Evolutionary conservation across 2,113 vertebrate genomes (phyloP).

Genomic region (Tapirus terrestris): DNA sequence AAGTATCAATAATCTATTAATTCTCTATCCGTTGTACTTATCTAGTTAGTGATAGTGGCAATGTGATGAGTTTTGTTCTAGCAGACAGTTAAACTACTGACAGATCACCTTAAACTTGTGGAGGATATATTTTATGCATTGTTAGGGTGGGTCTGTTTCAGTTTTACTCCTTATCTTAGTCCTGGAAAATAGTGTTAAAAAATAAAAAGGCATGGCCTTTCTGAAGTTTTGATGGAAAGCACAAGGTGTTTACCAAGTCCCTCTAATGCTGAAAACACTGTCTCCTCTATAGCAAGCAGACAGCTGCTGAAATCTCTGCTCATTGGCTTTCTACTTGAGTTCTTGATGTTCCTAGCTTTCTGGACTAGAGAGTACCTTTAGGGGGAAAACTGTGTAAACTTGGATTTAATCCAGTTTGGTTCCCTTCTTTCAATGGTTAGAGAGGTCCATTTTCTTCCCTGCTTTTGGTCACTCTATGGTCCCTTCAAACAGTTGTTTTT

Average conservation of each 20-base stretch:
- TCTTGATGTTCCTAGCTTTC: neutral
- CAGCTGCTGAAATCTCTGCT: neutral
- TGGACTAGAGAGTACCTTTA: neutral
- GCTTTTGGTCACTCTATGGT: neutral
- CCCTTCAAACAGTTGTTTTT: neutral
- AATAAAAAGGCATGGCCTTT: neutral
- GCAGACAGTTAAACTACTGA: neutral
- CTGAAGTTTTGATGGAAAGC: neutral
- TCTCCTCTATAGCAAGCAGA: neutral
- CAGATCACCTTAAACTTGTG: neutral
- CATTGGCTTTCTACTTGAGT: conserved; percentile 1
- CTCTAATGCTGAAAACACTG: neutral
- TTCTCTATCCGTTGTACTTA: neutral
- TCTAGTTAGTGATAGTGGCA: neutral
- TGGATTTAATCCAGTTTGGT: neutral
- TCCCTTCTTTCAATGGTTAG: neutral
- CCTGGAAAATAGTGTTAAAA: neutral
- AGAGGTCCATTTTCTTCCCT: neutral
- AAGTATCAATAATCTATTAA: neutral
- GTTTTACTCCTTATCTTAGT: neutral
- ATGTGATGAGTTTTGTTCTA: neutral
- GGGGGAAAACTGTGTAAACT: neutral
- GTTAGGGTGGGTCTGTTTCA: neutral
- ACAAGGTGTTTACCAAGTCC: neutral
- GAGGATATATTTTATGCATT: neutral